Conservation (phyloP, 2,888 invertebrate species). For the Pecten maximus region DNA sequence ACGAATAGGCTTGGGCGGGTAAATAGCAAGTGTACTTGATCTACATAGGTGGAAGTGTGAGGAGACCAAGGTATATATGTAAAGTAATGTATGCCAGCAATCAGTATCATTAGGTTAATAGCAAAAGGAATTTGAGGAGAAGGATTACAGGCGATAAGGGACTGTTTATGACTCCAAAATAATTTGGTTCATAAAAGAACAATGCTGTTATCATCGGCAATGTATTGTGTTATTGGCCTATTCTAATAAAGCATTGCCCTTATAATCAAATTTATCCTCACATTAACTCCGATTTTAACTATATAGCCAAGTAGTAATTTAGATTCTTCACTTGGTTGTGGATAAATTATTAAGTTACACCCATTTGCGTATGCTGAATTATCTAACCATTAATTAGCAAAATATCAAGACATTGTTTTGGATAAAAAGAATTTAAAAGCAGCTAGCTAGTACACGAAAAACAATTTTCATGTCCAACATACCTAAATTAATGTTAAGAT, state of each 20-base stretch:
- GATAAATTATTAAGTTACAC: background rate
- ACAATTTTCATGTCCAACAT: background rate
- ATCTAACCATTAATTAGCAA: background rate
- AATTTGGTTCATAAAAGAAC: background rate
- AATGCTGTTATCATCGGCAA: background rate
- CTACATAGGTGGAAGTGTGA: background rate
- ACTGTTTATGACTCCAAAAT: background rate
- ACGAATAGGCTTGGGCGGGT: background rate
- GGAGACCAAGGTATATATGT: background rate
- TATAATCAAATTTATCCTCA: background rate
- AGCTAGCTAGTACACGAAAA: background rate
- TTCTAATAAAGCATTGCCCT: background rate
- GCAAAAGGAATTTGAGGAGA: background rate
- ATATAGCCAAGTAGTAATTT: background rate
- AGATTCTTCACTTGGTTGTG: background rate
- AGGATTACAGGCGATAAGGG: background rate
- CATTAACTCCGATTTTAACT: background rate
- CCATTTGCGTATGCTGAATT: background rate
- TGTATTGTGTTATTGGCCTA: background rate
- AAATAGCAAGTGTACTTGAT: slow-evolving; percentile 21
- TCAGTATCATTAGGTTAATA: slow-evolving; percentile 29
- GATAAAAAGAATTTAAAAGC: background rate
- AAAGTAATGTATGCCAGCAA: slow-evolving; percentile 13
- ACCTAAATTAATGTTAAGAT: background rate
- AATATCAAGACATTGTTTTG: background rate